Evolutionary conservation across 2,888 invertebrate species (phyloP).

Genomic region (Pterostichus madidus): DNA sequence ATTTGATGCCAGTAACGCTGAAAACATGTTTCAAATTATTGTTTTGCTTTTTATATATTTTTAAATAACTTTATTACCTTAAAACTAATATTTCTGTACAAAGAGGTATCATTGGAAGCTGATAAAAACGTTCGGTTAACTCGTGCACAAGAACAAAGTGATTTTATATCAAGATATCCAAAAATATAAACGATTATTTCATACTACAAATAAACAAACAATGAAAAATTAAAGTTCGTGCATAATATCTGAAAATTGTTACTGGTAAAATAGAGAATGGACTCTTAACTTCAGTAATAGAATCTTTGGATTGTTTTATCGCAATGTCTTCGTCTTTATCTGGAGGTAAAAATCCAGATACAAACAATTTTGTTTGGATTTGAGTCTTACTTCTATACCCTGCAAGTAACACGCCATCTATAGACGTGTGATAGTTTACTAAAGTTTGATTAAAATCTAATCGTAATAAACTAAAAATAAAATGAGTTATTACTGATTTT

Average conservation of each 20-base stretch:
- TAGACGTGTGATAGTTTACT: constrained; percentile 91
- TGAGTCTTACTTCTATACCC: constrained; percentile 78
- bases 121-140: constrained; percentile 87
- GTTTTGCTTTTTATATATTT: not conserved
- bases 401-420: constrained; percentile 90
- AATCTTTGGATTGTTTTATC: constrained; percentile 12
- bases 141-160: constrained; percentile 87
- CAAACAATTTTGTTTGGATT: constrained; percentile 39
- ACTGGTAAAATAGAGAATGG: constrained; percentile 75
- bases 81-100: constrained; percentile 89
- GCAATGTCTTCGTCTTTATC: not conserved
- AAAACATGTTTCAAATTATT: constrained; percentile 68
- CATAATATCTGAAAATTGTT: constrained; percentile 66
- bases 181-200: constrained; percentile 91
- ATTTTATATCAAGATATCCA: constrained; percentile 88
- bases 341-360: constrained; percentile 11
- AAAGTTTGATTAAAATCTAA: constrained; percentile 92
- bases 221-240: constrained; percentile 34
- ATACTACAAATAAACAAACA: constrained; percentile 81
- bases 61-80: constrained; percentile 76
- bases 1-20: constrained; percentile 88
- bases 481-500: constrained; percentile 63
- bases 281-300: constrained; percentile 61
- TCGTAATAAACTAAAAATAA: constrained; percentile 83
- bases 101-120: constrained; percentile 86